phyloP scores from a whole-genome alignment of 2,797 vertebrate species.

The Pseudochirops cupreus region DNA sequence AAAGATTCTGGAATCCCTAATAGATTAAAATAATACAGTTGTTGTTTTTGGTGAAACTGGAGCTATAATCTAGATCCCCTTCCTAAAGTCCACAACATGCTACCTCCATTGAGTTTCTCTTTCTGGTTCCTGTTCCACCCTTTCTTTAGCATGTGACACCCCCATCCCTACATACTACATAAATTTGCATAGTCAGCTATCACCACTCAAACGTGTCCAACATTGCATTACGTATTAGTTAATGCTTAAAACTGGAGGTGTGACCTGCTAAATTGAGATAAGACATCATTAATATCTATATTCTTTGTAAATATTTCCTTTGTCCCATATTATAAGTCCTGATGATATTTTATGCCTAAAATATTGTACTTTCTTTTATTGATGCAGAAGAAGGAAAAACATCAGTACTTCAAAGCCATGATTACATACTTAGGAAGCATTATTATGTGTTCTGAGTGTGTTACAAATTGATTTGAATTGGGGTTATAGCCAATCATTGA shows the following conservation, averaged over 20 bases:
- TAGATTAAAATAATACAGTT: not conserved
- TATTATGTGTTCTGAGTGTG: not conserved
- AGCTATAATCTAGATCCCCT: not conserved
- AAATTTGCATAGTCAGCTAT: not conserved
- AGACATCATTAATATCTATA: not conserved
- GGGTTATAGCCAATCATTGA: not conserved
- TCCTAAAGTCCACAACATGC: not conserved
- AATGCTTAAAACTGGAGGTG: not conserved
- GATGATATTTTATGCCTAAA: not conserved
- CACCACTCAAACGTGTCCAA: not conserved
- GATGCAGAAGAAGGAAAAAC: not conserved
- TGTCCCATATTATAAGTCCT: not conserved
- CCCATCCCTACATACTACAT: not conserved
- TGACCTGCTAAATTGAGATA: not conserved
- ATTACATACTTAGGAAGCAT: not conserved
- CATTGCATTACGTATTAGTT: not conserved
- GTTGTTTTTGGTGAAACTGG: not conserved
- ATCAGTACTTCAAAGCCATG: not conserved
- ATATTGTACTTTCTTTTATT: not conserved
- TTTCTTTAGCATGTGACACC: not conserved
- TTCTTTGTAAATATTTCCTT: not conserved
- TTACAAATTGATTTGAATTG: not conserved
- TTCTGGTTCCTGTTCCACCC: not conserved
- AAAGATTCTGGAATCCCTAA: not conserved
- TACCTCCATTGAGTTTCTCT: not conserved